Base-by-base conservation (phyloP, 2,797 vertebrate species). In the Threskiornis aethiopicus region DNA sequence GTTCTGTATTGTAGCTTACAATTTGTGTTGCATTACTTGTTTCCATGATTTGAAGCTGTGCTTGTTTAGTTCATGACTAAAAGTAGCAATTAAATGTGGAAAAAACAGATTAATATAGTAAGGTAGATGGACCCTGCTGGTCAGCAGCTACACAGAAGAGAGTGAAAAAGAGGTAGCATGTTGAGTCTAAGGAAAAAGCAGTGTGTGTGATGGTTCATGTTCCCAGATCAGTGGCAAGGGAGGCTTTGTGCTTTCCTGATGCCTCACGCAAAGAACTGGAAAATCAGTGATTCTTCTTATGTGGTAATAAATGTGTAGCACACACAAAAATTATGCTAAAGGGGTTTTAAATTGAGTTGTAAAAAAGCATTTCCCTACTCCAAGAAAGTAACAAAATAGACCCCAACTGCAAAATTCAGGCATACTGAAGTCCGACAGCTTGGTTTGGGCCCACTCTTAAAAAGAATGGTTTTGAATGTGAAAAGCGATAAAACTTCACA, bases 201-300 rank as follows among this genome's bases (percentile, higher is more conserved):
- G 31, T 26, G 19, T 0, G 0, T 59, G 35, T 61, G 22, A 8
- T 58, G n/a, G 52, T 61, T 84, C 2, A 3, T 58, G 16, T 41
- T 84, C 13, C 41, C 55, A 16, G 41, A 33, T 33, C 28, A 44
- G 55, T 44, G 39, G 9, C 59, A 81, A 39, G 35, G 22, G 7
- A 61, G 61, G 20, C 15, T 81, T 67, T 0, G 0, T 67, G 16
- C 19, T 52, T 84, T 88, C 26, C 26, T 75, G 4, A 39, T 54
- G 21, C 20, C 19, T 88, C 11, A 10, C 11, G 18, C 22, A 42
- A 59, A 58, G 22, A 81, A 62, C 18, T 77, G 51, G 47, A 80
- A 84, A 90, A 59, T 39, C 61, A 67, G 0, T 33, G 8, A 16
- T 65, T 67, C 6, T 67, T 89, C 44, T 44, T 59, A 41, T 2